These are phyloP conservation scores for Orthonyx spaldingii DNA, from an alignment of 2,113 vertebrate genomes.

Conservation along the genomic window DNA sequence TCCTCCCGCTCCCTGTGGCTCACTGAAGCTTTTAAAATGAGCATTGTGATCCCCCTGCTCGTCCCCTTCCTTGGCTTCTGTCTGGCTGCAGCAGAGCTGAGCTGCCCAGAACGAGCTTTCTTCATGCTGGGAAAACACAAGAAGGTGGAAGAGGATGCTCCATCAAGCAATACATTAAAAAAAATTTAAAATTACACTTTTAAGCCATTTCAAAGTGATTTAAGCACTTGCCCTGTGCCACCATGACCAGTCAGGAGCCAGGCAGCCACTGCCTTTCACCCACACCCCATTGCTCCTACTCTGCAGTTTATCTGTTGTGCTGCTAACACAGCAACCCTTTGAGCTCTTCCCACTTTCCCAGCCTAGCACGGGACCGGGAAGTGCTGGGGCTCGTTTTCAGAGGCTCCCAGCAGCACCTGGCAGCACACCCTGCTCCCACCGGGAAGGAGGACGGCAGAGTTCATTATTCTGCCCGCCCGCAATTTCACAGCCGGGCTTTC, in stretches of 20 bases:
- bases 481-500: not conserved
- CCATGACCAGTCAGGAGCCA: not conserved
- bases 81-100: not conserved
- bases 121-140: accelerated
- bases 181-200: not conserved
- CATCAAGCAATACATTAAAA: not conserved
- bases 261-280: not conserved
- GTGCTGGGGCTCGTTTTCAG: accelerated
- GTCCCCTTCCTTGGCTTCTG: accelerated
- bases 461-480: accelerated
- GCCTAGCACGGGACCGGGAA: not conserved
- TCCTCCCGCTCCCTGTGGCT: not conserved
- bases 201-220: not conserved
- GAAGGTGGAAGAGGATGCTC: not conserved
- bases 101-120: accelerated
- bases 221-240: not conserved
- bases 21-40: not conserved
- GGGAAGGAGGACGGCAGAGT: accelerated
- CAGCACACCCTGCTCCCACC: not conserved
- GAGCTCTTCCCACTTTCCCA: not conserved
- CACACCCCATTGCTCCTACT: accelerated
- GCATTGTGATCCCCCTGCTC: accelerated
- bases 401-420: not conserved
- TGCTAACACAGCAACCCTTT: accelerated
- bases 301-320: not conserved